Evolutionary conservation across 1,140 invertebrate genomes (phyloP).

Genomic region (Pinna nobilis): DNA sequence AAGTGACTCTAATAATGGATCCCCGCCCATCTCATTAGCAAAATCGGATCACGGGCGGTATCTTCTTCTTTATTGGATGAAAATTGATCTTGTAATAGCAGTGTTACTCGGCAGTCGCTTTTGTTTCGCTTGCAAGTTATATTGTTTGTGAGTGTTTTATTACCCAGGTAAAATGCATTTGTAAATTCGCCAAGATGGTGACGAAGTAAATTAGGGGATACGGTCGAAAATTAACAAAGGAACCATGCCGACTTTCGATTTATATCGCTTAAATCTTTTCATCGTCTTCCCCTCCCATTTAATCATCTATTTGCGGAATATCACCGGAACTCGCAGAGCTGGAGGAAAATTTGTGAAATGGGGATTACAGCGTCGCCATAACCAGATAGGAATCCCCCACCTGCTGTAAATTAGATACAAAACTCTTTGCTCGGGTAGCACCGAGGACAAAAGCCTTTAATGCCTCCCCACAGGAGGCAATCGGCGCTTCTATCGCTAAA

Average conservation of each 20-base stretch:
- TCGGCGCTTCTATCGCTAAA: slow-evolving; percentile 17
- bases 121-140: slow-evolving; percentile 18
- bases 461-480: slow-evolving; percentile 1
- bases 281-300: slow-evolving; percentile 24
- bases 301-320: slow-evolving; percentile 29
- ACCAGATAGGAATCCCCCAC: neutral
- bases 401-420: slow-evolving; percentile 29
- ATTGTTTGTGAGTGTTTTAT: slow-evolving; percentile 31
- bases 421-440: neutral
- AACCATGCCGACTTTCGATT: slow-evolving; percentile 22
- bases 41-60: neutral
- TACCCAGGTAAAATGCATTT: slow-evolving; percentile 25
- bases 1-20: slow-evolving; percentile 31
- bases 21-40: slow-evolving; percentile 25
- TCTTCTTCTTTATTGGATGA: slow-evolving; percentile 19
- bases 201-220: slow-evolving; percentile 36
- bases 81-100: slow-evolving; percentile 35
- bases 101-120: neutral
- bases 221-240: slow-evolving; percentile 29
- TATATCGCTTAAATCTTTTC: slow-evolving; percentile 35
- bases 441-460: slow-evolving; percentile 6
- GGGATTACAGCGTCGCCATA: neutral
- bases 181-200: slow-evolving; percentile 25
- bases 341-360: neutral
- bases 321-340: slow-evolving; percentile 15